Base-by-base conservation (phyloP, 1,140 invertebrate genomes). In the Oncopeltus fasciatus region DNA sequence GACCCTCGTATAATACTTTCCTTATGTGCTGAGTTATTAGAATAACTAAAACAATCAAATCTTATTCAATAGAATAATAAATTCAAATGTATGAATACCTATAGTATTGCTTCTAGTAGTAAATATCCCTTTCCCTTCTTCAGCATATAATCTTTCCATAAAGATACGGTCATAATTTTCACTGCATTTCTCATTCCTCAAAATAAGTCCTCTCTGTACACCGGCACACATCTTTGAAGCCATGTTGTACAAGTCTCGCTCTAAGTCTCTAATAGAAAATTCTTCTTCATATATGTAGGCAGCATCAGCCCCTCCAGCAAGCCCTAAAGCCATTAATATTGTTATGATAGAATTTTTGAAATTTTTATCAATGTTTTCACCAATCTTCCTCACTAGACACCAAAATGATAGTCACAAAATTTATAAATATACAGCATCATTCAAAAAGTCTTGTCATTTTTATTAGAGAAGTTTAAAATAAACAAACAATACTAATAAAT, bases 271-370 rank as follows among this genome's bases (percentile, higher is more conserved):
- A 66, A 98, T 95, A 5, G 86, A 87, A 72, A 97, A 95, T 69
- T 90, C 89, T 72, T 99, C 95, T 73, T 99, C 97, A 72, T 86
- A 98, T 67, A 99, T 99, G 71, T 99, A 99, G 0, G 97, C 96
- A 56, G 95, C 95, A 78, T 99, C 97, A 12, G 97, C 94, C 38
- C 97, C 97, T 57, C 94, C 93, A 3, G 95, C 95, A 51, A 99
- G 70, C 57, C 86, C 80, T 78, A 62, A 57, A 60, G 66, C 14
- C 66, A 49, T 20, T 60, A 51, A 38, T 5, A 38, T 38, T 38
- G 5, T 5, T 38, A 38, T 38, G 31, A 8, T 8, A 14, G 31
- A 8, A 8, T 38, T 14, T 14, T 38, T 38, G 14, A 38, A 38
- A 8, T 8, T 38, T 14, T 38, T 14, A 5, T 38, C 31, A 38